Evolutionary conservation across 2,113 vertebrate species (phyloP), one percentile per base, ranked within the genome.

Genomic region (Eolophus roseicapilla): DNA sequence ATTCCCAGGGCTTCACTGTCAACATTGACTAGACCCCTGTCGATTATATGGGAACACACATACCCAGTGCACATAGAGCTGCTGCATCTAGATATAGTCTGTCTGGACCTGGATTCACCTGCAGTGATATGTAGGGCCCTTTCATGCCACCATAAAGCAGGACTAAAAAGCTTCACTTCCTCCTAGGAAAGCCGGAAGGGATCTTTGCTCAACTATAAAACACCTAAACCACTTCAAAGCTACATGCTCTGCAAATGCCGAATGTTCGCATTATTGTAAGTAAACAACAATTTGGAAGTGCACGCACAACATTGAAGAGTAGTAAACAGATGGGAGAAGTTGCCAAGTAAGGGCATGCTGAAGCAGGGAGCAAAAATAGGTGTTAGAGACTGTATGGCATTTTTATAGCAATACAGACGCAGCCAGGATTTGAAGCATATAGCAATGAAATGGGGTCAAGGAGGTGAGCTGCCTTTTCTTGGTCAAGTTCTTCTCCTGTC

Each of bases 261-360:
- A 81, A 29, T 64, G 49, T 73, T 89, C 13, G 3, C 20, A 5
- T 79, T 92, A 49, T 73, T 94, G 12, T 53, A 82, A 89, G 41
- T 60, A 86, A 85, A 60, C 47, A 88, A 64, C 86, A 41, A 53
- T 62, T 92, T 1, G 7, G 96, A 90, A 92, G 65, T 46, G 62
- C 15, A 8, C 5, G 19, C 62, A 68, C 47, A 84, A 23, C 65
- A 28, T 0, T 52, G 80, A 76, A 39, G 77, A 85, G 83, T 91
- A 94, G 93, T 92, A 96, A 96, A 94, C 95, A 96, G 95, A 97
- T 95, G 95, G 95, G 55, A 92, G 77, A 92, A 84, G 67, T 82
- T 95, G 86, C 95, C 95, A 93, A 91, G 91, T 91, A 87, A 96
- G 92, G 93, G 91, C 93, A 92, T 0, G 5, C 44, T 73, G 88